Percentiles rank a stretch among this genome's conserved stretches.
phyloP scores from a whole-genome alignment of 1,140 invertebrate genomes.

The Heliconius melpomene region DNA sequence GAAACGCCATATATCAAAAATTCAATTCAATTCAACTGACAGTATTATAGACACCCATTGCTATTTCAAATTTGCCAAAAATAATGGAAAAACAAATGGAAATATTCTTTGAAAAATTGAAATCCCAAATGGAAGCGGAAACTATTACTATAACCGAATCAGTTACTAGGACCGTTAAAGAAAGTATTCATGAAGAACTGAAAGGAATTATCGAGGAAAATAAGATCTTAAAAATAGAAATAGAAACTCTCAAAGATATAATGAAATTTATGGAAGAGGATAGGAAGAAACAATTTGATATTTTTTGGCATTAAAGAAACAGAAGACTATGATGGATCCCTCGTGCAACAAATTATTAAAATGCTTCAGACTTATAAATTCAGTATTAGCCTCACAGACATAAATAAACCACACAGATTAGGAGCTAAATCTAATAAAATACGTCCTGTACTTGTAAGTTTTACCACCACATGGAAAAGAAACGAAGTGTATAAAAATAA shows the following conservation, averaged over 20 bases:
- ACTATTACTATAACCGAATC: neutral
- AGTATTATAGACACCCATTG: no score
- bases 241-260: neutral
- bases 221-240: neutral
- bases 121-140: neutral
- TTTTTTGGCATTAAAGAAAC: neutral
- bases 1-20: no score
- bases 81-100: constrained; percentile 9
- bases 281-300: neutral
- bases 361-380: neutral
- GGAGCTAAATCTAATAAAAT: neutral
- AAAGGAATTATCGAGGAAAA: neutral
- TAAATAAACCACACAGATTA: neutral
- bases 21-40: no score
- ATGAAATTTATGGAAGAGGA: neutral
- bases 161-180: neutral
- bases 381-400: neutral
- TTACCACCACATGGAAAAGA: neutral
- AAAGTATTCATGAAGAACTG: neutral
- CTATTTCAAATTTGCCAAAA: neutral
- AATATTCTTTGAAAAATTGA: neutral
- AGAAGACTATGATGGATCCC: neutral
- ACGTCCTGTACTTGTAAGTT: neutral
- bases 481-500: neutral
- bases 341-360: neutral